Evolutionary conservation across 92 coral and sea anemone genomes (phyloP), one percentile per base, ranked within the genome.

Genomic region (Porites cylindrica): DNA sequence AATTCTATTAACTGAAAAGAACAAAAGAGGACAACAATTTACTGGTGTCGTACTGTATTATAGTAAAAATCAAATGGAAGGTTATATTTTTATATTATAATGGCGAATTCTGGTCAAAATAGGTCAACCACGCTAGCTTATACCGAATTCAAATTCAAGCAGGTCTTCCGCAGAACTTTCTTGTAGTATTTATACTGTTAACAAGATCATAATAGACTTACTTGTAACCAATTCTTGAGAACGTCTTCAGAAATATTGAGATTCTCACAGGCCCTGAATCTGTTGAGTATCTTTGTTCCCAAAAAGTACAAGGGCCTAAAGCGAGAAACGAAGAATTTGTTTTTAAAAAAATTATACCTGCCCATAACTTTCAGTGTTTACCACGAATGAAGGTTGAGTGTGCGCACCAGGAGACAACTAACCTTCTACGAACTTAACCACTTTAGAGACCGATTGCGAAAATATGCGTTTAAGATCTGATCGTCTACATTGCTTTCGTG

Each of bases 181-280:
- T 56, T 56, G 61, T 56, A 14, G 61, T 56, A 56, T 56, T 56
- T 3, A 2, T 1, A 14, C 13, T 1, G 47, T 38, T 38, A 38
- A 38, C 47, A 38, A 38, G 47, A 3, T 38, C 61, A 53, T 62
- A 61, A 53, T 9, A 2, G n/a, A 82, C 95, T 86, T 89, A 96
- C 99, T 91, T 94, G 98, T 52, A 97, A 84, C 99, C 99, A 97
- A 70, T 97, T 95, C 77, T 94, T 93, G 80, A 97, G 91, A 20
- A 92, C 88, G 54, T 97, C 99, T 84, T 97, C 98, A 1, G 93
- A 60, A 86, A 97, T 93, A 91, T 93, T 93, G 47, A 97, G 94
- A 62, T 83, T 83, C 81, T 97, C 98, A 90, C 98, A 95, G 75
- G 94, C 99, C 85, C 95, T 88, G 89, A 97, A 97, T 87, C 98